phyloP scores from a whole-genome alignment of 2,797 vertebrate genomes.

The Eleutherodactylus coqui region DNA sequence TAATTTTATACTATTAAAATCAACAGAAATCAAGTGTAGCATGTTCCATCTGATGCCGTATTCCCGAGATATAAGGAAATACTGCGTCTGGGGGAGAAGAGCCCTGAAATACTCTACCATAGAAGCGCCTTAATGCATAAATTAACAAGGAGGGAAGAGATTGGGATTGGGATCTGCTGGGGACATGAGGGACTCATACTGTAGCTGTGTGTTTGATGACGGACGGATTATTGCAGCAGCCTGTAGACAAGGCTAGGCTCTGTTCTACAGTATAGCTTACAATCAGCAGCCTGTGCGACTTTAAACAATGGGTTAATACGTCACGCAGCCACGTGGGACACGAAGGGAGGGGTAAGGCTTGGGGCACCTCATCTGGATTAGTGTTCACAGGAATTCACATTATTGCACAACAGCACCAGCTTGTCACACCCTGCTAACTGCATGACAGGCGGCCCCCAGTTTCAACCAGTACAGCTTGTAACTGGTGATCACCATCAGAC shows the following conservation, averaged over 20 bases:
- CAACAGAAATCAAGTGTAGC: no score
- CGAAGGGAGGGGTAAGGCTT: background rate
- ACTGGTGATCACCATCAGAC: background rate
- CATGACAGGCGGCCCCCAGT: background rate
- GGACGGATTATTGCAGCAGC: background rate
- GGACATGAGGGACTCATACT: no score
- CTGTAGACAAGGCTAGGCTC: background rate
- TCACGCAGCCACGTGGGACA: background rate
- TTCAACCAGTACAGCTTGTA: constrained; percentile 2
- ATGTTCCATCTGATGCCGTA: no score
- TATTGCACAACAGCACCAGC: constrained; percentile 38
- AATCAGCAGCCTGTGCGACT: background rate
- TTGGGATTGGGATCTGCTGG: no score
- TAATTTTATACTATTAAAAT: no score
- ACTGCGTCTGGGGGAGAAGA: no score
- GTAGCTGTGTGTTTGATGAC: background rate
- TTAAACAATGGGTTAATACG: constrained; percentile 39
- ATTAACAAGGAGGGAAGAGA: background rate
- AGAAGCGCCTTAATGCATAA: no score
- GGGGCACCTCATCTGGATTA: constrained; percentile 32
- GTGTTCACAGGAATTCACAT: constrained; percentile 45
- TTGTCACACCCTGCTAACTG: constrained; percentile 12
- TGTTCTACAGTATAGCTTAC: background rate
- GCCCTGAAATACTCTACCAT: no score
- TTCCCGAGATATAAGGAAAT: no score